Conservation (phyloP, 2,888 invertebrate genomes). For the Drosophila infuscata region DNA sequence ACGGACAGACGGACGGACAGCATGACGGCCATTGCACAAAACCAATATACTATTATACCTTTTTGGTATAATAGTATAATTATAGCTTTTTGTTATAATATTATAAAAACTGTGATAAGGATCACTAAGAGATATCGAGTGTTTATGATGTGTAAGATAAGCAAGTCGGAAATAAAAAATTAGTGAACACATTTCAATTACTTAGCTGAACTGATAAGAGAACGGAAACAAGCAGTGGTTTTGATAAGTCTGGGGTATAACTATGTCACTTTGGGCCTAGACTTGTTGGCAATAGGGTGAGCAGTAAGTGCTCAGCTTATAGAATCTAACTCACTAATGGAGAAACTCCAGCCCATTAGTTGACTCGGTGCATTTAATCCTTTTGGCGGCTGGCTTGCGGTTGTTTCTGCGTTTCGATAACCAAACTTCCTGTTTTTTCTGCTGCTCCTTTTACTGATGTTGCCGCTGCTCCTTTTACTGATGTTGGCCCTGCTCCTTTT, state of each 20-base stretch:
- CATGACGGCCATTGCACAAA: too few species aligned
- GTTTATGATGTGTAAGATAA: too few species aligned
- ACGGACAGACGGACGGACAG: too few species aligned
- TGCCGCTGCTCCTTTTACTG: neutral
- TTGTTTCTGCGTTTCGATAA: constrained; percentile 15
- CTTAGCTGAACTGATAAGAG: too few species aligned
- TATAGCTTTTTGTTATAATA: too few species aligned
- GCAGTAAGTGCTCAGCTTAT: neutral
- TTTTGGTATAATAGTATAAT: too few species aligned
- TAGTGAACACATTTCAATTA: too few species aligned
- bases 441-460: neutral
- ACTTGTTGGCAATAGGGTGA: neutral
- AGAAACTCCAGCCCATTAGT: constrained; percentile 17
- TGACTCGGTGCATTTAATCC: constrained; percentile 39
- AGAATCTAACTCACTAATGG: constrained; percentile 12
- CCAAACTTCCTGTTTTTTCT: constrained; percentile 5
- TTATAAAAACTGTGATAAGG: too few species aligned
- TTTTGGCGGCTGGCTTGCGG: constrained; percentile 29
- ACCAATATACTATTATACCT: too few species aligned
- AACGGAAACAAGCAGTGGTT: too few species aligned
- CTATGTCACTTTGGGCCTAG: neutral
- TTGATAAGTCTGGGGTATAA: neutral
- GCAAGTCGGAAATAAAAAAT: neutral
- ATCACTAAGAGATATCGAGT: too few species aligned
- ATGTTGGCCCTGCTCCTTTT: neutral